phyloP scores from a whole-genome alignment of 2,113 vertebrate species.

The Cephalopholis sonnerati region DNA sequence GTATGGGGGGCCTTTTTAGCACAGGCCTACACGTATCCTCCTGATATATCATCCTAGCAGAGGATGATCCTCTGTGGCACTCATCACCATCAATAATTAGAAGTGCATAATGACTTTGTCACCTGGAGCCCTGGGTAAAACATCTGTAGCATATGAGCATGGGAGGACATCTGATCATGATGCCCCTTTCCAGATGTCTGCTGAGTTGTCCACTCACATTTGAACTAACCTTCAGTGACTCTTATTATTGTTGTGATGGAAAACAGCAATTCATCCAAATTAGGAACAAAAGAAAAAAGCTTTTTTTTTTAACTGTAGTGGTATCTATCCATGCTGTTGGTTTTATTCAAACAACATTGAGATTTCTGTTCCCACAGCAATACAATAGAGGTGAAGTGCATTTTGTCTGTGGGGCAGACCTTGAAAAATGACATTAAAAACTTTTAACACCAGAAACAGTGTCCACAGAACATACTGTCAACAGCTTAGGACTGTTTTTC shows the following conservation, averaged over 20 bases:
- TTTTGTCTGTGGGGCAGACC: neutral
- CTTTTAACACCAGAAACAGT: neutral
- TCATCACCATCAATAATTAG: constrained; percentile 59
- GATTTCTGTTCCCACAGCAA: neutral
- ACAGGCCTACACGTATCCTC: constrained; percentile 16
- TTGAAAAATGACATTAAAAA: neutral
- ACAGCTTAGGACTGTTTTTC: neutral
- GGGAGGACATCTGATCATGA: constrained; percentile 58
- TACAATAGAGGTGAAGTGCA: neutral
- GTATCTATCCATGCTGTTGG: neutral
- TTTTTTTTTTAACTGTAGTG: neutral
- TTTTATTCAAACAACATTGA: neutral
- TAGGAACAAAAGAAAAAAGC: neutral
- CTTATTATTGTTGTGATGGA: constrained; percentile 8
- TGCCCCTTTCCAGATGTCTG: constrained; percentile 45
- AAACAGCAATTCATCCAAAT: constrained; percentile 3
- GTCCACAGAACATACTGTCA: neutral
- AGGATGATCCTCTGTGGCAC: constrained; percentile 21
- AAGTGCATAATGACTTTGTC: constrained; percentile 57
- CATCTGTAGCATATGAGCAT: constrained; percentile 44
- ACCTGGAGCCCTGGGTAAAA: constrained; percentile 50
- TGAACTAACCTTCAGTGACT: constrained; percentile 17
- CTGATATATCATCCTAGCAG: constrained; percentile 47
- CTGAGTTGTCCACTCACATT: constrained; percentile 16
- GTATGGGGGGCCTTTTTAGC: constrained; percentile 28